Conservation (phyloP, 2,113 vertebrate genomes). For the Oreochromis spilurus region DNA sequence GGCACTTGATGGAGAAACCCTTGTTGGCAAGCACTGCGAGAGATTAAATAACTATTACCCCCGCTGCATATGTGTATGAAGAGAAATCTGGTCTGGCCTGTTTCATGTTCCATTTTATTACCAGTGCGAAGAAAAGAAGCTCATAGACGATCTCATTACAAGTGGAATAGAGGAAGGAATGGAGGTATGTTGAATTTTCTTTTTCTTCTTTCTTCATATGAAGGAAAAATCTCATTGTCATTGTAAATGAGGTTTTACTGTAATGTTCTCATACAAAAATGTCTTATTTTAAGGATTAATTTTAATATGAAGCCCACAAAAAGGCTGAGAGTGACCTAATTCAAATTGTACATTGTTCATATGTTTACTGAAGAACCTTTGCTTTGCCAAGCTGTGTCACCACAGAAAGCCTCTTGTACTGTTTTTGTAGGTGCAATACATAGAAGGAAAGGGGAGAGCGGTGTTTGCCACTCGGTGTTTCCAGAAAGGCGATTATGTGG, state of each 20-base stretch:
- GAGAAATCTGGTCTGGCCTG: background rate
- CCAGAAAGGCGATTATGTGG: constrained; percentile 90
- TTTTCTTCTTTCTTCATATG: background rate
- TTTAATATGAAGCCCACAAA: background rate
- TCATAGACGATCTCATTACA: constrained; percentile 86
- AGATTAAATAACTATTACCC: background rate
- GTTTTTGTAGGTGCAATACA: constrained; percentile 80
- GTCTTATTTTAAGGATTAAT: background rate
- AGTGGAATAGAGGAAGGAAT: constrained; percentile 93
- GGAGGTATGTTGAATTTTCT: constrained; percentile 76
- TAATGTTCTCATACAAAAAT: background rate
- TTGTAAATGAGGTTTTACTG: background rate
- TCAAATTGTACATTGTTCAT: background rate
- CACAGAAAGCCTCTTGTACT: background rate
- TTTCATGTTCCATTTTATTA: constrained; percentile 7
- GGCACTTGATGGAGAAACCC: background rate
- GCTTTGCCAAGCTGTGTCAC: background rate
- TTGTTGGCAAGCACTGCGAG: background rate
- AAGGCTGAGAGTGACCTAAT: background rate
- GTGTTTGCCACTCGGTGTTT: constrained; percentile 87
- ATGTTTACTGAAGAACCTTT: background rate
- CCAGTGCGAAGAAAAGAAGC: constrained; percentile 89
- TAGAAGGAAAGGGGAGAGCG: constrained; percentile 87
- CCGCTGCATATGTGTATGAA: background rate
- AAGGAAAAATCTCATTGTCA: background rate